Conservation (phyloP, 53 echinoderm and acorn worm genomes). For the Holothuria scabra region DNA sequence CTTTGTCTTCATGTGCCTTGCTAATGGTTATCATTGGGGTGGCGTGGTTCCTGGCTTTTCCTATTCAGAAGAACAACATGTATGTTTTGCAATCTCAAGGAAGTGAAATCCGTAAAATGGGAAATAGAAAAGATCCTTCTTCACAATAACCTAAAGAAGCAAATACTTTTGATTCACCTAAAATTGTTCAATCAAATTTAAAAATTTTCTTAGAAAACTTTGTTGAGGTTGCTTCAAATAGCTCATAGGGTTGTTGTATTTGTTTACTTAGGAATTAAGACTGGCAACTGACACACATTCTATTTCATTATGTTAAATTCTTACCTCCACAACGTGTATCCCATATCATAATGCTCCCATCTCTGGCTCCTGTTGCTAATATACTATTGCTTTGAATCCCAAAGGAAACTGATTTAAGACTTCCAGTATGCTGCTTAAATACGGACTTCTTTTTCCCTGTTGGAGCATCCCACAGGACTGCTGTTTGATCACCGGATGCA, state of each 20-base stretch:
- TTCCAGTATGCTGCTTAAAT: slow-evolving; percentile 89
- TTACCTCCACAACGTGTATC: slow-evolving; percentile 62
- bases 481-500: slow-evolving; percentile 97
- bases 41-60: slow-evolving; percentile 48
- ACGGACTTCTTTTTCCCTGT: slow-evolving; percentile 62
- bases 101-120: too few relatives aligned
- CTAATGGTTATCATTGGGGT: slow-evolving; percentile 73
- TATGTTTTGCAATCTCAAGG: too few relatives aligned
- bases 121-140: too few relatives aligned
- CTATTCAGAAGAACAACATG: background rate
- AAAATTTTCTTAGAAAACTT: too few relatives aligned
- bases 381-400: slow-evolving; percentile 70
- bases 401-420: slow-evolving; percentile 88
- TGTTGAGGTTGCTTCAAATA: too few relatives aligned
- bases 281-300: too few relatives aligned
- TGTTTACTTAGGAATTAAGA: too few relatives aligned
- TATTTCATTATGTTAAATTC: too few relatives aligned
- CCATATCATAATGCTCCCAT: slow-evolving; percentile 95
- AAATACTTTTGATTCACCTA: too few relatives aligned
- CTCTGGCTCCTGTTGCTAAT: slow-evolving; percentile 90
- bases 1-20: slow-evolving; percentile 75
- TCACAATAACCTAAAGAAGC: too few relatives aligned
- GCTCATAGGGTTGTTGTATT: too few relatives aligned
- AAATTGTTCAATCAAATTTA: too few relatives aligned
- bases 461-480: slow-evolving; percentile 86